A percentile compares a stretch with the other conserved stretches of the same genome.
Conservation (phyloP, 2,888 invertebrate species). For the Patella ulyssiponensis region DNA sequence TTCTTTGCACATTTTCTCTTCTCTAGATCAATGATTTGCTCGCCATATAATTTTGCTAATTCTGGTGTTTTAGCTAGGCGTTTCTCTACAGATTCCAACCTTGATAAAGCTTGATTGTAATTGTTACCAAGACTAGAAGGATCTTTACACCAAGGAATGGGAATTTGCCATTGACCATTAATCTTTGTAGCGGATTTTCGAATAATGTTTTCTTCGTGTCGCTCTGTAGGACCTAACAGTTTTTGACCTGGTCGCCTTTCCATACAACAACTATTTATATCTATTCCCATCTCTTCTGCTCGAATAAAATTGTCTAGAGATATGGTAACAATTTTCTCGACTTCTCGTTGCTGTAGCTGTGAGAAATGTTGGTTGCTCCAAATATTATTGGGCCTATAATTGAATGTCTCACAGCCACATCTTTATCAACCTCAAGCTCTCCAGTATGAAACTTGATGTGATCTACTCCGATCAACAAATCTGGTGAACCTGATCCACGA, state of each 20-base stretch:
- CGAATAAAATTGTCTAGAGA: background rate
- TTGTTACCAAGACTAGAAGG: background rate
- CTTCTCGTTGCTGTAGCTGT: background rate
- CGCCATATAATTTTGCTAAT: background rate
- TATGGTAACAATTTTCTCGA: background rate
- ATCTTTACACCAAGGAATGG: background rate
- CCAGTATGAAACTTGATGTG: background rate
- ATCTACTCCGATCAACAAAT: background rate
- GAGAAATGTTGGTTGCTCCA: background rate
- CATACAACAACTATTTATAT: background rate
- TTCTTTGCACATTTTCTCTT: background rate
- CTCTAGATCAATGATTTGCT: background rate
- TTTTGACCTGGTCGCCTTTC: background rate
- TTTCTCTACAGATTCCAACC: background rate
- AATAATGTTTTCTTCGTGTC: background rate
- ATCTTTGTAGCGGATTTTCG: background rate
- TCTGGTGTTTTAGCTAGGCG: background rate
- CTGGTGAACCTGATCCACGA: constrained; percentile 5
- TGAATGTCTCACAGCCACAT: background rate
- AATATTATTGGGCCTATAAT: constrained; percentile 7
- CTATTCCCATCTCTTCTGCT: background rate
- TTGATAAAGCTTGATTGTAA: background rate
- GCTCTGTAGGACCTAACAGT: background rate
- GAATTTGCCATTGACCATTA: background rate
- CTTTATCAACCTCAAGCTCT: background rate